A percentile compares a stretch with the other conserved stretches of the same genome.
Evolutionary conservation across 2,888 invertebrate genomes (phyloP).

Genomic region (Ligdia adustata): DNA sequence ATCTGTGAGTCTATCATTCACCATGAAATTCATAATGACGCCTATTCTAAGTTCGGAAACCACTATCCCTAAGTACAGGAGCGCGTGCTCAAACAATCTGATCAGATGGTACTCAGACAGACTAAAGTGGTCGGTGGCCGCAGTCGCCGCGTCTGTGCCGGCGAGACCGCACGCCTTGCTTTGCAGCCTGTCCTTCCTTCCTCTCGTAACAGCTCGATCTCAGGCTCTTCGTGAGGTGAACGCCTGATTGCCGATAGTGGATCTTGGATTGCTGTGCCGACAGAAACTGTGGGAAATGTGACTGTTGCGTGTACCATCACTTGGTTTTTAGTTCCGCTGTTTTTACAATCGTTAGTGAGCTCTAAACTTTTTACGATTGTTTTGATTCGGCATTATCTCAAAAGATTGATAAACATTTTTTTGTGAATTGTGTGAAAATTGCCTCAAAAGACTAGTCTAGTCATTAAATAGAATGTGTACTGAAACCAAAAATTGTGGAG

Average conservation of each 20-base stretch:
- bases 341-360: not conserved
- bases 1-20: slow-evolving; percentile 9
- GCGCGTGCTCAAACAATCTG: slow-evolving; percentile 36
- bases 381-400: slow-evolving; percentile 3
- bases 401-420: no score
- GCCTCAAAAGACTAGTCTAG: no score
- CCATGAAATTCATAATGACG: slow-evolving; percentile 14
- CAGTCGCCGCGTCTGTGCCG: slow-evolving; percentile 58
- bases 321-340: slow-evolving; percentile 7
- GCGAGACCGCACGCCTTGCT: slow-evolving; percentile 41
- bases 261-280: slow-evolving; percentile 27
- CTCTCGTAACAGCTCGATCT: slow-evolving; percentile 32
- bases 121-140: not conserved
- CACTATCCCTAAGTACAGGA: slow-evolving; percentile 33
- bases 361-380: not conserved
- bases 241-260: slow-evolving; percentile 25
- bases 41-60: slow-evolving; percentile 13
- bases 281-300: slow-evolving; percentile 7
- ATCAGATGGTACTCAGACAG: slow-evolving; percentile 22
- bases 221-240: slow-evolving; percentile 19
- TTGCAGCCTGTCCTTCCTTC: slow-evolving; percentile 8
- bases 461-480: no score
- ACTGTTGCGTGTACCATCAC: not conserved
- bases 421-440: no score
- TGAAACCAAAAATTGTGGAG: no score